Base-by-base conservation (phyloP, 2,113 vertebrate genomes). In the Festucalex cinctus region DNA sequence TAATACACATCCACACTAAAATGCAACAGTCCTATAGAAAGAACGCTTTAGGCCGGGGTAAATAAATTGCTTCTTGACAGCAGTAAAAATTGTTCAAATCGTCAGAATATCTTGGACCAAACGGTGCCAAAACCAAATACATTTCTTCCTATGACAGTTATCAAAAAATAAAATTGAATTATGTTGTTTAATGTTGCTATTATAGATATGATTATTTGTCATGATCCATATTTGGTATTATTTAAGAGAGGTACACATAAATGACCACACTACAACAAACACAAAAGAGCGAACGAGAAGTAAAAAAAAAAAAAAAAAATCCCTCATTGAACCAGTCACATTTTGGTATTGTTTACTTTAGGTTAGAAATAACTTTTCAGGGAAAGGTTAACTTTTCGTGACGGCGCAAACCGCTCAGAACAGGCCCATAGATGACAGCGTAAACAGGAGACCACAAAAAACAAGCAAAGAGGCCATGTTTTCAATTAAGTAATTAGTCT, bases 401-500 rank as follows among this genome's bases (percentile, higher is more conserved):
- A 24, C 39, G 14, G 14, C 12, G 13, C n/a, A 16, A 8, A 43
- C 14, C 14, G 39, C 14, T 43, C 39, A 24, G 14, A 24, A 24
- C 58, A 53, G 43, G 63, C 49, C 35, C 8, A 35, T 43, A 75
- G 56, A 59, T 43, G 58, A 59, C 44, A 65, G 65, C 44, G 69
- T 62, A 69, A 69, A 75, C 59, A 39, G 16, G 14, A 1, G 13
- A 20, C 5, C 2, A 5, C n/a, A 24, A 58, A 68, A 65, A 28
- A 54, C 13, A 49, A 65, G 26, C 37, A 48, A 60, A 73, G 51
- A 57, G 43, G 19, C 44, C 26, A 54, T 67, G 59, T 73, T 80
- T 62, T 68, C 66, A 84, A 79, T 75, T 68, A 78, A 68, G 63
- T 63, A 76, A 82, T 79, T 70, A 65, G 69, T 57, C 61, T 68